Evolutionary conservation across 2,888 invertebrate species (phyloP), one percentile per base, ranked within the genome.

Genomic region (Ethmia dodecea): DNA sequence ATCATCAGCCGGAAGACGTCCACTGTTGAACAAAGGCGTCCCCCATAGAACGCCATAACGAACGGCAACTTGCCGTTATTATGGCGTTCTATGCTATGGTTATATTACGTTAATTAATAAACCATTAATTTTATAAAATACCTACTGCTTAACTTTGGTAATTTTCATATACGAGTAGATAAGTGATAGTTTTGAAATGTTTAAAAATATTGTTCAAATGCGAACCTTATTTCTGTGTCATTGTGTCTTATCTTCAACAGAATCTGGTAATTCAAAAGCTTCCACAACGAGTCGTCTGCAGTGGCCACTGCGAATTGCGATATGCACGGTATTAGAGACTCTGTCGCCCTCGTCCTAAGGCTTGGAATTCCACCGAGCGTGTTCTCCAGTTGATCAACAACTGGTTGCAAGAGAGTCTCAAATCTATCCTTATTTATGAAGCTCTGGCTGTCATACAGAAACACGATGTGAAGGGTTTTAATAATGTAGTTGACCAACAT

Each of bases 361-460:
- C 66, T 65, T 10, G 88, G 86, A 40, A 88, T 87, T 3, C 89
- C 89, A n/a, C 91, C 90, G 13, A 92, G 58, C 1, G 87, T 88
- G 60, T 95, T 95, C 60, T 95, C 95, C 36, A 95, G 62, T 77
- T 97, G 97, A 70, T 98, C 95, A 0, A 97, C 94, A 8, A 98
- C 79, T 0, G 97, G 95, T 45, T 93, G 93, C 89, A 95, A 91
- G 1, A 98, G 72, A 0, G 91, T 87, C 45, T 95, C 93, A 69
- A 97, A 97, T 31, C 94, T 86, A 46, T 96, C 94, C 47, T 93
- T 92, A 60, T 92, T 96, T 0, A 97, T 77, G 62, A 97, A 96
- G 55, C 92, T 92, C 45, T 94, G 93, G 30, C 90, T 92, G 62
- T 96, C 96, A 52, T 96, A 92, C 32, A 91, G 74, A 64, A 96